Base-by-base conservation (phyloP, 2,888 invertebrate species). In the Drosophila suboccidentalis region DNA sequence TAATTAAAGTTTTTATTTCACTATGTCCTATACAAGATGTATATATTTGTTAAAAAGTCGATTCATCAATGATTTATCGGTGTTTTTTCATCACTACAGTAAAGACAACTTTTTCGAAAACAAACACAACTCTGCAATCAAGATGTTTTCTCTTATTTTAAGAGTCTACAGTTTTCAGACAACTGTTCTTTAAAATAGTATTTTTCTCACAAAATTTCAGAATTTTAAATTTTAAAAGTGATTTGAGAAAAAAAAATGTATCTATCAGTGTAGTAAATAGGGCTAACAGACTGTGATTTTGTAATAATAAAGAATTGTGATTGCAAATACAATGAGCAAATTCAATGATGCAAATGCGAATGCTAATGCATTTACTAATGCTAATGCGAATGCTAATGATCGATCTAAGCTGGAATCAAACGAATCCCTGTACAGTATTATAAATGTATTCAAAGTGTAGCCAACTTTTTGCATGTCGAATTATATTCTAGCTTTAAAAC, bases 281-380 rank as follows among this genome's bases (percentile, higher is more conserved):
- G 46, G 43, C 58, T 17, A 44, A 59, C 57, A 50, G 50, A 74
- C 84, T 85, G 84, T 85, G 84, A 85, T 85, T 86, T 78, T 63
- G 72, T 68, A 72, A 67, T 72, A 86, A 74, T 72, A 86, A 75
- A 72, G 67, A 76, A 88, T 76, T 85, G 88, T 85, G 84, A 85
- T 85, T 88, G 41, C 70, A 61, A 75, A 58, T 67, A 78, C 62
- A 64, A 67, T 62, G 66, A 70, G 38, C 43, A 58, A 62, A 49
- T 59, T 29, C 44, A 36, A 38, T 26, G 19, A 51, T 61, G 62
- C 13, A n/a, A 38, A 26, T 61, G 62, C 13, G 6, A 38, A 26
- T 62, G 58, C 38, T 34, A 39, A 46, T 38, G 29, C 8, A 29
- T 29, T 29, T 8, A 19, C 22, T 9, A 43, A 61, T 66, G 58